Percentiles rank a stretch among this genome's conserved stretches.
phyloP scores from a whole-genome alignment of 2,888 invertebrate genomes.

The Caenorhabditis auriculariae region DNA sequence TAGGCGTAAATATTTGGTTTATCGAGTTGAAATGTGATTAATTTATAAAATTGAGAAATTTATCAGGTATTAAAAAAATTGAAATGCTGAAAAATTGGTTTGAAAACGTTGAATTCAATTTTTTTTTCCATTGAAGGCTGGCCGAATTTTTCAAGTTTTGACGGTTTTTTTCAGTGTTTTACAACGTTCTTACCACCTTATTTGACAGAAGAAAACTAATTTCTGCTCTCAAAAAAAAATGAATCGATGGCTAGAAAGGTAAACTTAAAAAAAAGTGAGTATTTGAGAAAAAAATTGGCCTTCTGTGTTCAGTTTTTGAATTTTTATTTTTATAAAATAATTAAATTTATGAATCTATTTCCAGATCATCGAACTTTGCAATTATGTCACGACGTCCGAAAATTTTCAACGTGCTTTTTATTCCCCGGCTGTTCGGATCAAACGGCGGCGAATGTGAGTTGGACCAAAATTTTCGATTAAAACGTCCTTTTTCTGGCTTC shows the following conservation, averaged over 20 bases:
- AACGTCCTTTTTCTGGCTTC: not conserved
- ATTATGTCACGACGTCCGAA: constrained; percentile 45
- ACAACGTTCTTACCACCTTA: no score
- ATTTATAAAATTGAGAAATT: no score
- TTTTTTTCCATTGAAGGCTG: no score
- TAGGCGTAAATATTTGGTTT: not conserved
- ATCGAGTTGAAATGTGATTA: not conserved
- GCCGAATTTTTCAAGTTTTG: no score
- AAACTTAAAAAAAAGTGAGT: constrained; percentile 4
- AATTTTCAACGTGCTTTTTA: constrained; percentile 42
- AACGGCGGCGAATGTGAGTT: constrained; percentile 35
- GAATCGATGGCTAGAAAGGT: no score
- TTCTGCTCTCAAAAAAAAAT: no score
- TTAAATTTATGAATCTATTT: not conserved
- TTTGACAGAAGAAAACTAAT: no score
- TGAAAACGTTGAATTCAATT: no score
- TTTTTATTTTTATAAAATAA: not conserved
- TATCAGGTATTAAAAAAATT: no score
- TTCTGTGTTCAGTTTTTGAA: not conserved
- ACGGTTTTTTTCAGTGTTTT: no score
- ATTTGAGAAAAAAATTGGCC: not conserved
- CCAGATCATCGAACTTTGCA: constrained; percentile 27
- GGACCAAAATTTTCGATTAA: not conserved
- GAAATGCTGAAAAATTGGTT: no score
- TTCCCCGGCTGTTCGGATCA: constrained; percentile 43